Evolutionary conservation across 2,113 vertebrate species (phyloP).

Genomic region (Phalacrocorax carbo): DNA sequence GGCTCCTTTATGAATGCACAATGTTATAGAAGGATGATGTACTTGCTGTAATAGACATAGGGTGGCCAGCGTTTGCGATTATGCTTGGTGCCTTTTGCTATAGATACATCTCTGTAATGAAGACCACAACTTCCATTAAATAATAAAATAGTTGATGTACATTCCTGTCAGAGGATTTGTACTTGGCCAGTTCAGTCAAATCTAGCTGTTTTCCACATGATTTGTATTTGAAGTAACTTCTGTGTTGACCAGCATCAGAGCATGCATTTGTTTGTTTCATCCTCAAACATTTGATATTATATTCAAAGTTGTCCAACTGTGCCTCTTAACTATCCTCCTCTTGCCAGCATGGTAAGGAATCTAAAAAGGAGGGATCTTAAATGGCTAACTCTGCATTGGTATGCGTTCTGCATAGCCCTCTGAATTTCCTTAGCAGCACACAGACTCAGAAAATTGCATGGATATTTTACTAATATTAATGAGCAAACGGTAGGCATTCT

Average conservation of each 20-base stretch:
- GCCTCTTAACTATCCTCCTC: constrained; percentile 35
- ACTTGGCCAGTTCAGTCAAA: neutral
- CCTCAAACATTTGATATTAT: constrained; percentile 31
- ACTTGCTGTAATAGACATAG: neutral
- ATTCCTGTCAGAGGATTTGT: neutral
- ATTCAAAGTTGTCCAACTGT: constrained; percentile 49
- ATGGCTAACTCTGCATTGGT: neutral
- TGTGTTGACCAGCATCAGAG: constrained; percentile 46
- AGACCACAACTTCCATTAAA: neutral
- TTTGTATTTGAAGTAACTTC: constrained; percentile 11
- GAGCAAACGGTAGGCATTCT: neutral
- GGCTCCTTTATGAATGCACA: neutral
- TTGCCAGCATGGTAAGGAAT: neutral
- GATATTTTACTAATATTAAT: constrained; percentile 35
- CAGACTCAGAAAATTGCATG: constrained; percentile 15
- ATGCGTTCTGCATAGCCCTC: neutral
- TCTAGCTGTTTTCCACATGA: neutral
- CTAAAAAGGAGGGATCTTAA: neutral
- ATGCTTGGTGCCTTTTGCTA: neutral
- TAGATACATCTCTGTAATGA: neutral
- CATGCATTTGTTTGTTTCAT: constrained; percentile 37
- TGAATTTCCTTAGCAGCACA: constrained; percentile 13
- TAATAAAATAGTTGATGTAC: neutral
- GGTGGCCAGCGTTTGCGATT: neutral
- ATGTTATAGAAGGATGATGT: neutral